These are phyloP conservation scores for Xanthorhoe spadicearia DNA, from an alignment of 2,888 invertebrate species.

Conservation along the genomic window DNA sequence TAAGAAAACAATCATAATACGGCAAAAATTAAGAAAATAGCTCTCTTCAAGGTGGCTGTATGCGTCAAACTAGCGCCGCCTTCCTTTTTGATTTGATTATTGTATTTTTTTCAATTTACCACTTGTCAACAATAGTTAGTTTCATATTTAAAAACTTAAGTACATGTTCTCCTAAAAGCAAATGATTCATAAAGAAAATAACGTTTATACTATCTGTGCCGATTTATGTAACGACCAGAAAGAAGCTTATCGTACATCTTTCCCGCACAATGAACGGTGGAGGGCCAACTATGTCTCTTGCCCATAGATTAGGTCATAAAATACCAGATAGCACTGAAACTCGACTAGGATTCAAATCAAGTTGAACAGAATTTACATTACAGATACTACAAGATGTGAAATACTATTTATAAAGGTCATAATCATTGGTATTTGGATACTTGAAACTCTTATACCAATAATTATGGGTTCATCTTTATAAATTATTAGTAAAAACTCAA, in stretches of 20 bases:
- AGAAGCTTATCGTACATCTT: conserved; percentile 42
- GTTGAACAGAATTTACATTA: not conserved
- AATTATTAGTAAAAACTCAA: too few relatives aligned
- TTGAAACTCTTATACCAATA: too few relatives aligned
- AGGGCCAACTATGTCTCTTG: conserved; percentile 35
- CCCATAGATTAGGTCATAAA: conserved; percentile 35
- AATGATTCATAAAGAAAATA: conserved; percentile 20
- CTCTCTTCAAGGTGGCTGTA: too few relatives aligned
- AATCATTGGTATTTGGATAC: too few relatives aligned
- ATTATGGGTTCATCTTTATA: too few relatives aligned
- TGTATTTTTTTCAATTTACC: too few relatives aligned
- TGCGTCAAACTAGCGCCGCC: too few relatives aligned
- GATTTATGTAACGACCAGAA: conserved; percentile 42
- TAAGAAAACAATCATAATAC: too few relatives aligned
- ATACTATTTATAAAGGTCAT: not conserved
- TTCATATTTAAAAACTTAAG: too few relatives aligned
- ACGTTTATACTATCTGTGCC: conserved; percentile 20
- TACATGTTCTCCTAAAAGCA: conserved; percentile 1
- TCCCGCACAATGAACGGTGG: conserved; percentile 39
- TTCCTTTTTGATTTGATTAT: too few relatives aligned
- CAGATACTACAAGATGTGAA: not conserved
- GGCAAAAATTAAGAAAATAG: too few relatives aligned
- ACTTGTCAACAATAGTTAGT: too few relatives aligned
- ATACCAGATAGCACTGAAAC: conserved; percentile 17
- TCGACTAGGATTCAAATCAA: not conserved